Evolutionary conservation across 2,113 vertebrate species (phyloP).

Genomic region (Crotalus horridus): DNA sequence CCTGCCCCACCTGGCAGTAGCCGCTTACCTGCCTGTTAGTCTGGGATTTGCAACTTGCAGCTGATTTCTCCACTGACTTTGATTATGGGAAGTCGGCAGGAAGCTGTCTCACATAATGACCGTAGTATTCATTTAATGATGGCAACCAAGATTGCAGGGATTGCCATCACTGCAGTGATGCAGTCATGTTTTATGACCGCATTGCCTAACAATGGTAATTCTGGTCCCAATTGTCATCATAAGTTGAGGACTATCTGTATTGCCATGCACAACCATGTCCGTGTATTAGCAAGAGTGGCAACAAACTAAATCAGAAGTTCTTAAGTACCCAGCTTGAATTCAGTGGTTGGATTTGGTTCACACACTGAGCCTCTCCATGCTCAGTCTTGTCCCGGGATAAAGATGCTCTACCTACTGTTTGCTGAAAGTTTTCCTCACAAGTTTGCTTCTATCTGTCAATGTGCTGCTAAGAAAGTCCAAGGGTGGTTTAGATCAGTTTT

Average conservation of each 20-base stretch:
- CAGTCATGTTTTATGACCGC: background rate
- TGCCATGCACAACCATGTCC: background rate
- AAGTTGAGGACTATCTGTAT: background rate
- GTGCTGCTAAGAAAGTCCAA: background rate
- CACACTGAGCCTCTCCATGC: background rate
- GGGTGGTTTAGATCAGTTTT: background rate
- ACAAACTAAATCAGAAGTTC: background rate
- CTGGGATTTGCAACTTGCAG: background rate
- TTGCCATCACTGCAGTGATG: background rate
- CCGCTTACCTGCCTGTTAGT: background rate
- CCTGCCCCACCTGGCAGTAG: background rate
- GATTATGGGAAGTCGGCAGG: too few species aligned
- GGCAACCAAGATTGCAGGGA: background rate
- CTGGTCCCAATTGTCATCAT: background rate
- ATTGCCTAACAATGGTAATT: background rate
- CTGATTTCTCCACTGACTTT: background rate
- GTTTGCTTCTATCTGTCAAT: background rate
- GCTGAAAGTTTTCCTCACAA: background rate
- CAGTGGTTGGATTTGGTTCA: background rate
- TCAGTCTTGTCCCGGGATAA: background rate
- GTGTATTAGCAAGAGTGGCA: background rate
- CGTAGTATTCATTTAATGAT: background rate
- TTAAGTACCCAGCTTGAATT: background rate
- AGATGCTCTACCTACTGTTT: background rate
- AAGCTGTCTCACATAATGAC: too few species aligned